phyloP scores from a whole-genome alignment of 1,140 invertebrate species.

The Agrypnia vestita region DNA sequence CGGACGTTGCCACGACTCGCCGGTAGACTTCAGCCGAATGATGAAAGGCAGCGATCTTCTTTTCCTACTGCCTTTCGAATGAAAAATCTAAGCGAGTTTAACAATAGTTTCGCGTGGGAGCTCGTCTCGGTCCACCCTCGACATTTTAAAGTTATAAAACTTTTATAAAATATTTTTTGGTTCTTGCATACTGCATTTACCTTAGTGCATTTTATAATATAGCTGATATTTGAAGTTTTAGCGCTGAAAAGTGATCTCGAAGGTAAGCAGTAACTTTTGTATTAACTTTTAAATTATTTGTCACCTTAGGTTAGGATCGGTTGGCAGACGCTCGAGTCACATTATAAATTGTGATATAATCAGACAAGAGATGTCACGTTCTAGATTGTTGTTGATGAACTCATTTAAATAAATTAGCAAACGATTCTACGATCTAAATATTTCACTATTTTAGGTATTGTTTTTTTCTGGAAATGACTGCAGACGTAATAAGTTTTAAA shows the following conservation, averaged over 20 bases:
- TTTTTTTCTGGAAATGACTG: too few species aligned
- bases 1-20: slow-evolving; percentile 1
- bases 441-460: too few species aligned
- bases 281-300: background rate
- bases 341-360: slow-evolving; percentile 13
- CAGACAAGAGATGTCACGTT: background rate
- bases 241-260: background rate
- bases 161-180: too few species aligned
- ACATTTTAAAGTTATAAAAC: too few species aligned
- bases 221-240: too few species aligned
- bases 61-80: background rate
- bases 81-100: background rate
- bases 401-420: slow-evolving; percentile 1
- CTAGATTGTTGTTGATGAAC: background rate
- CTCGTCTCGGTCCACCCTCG: too few species aligned
- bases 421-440: too few species aligned
- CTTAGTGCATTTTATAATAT: too few species aligned
- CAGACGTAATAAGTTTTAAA: too few species aligned
- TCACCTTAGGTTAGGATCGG: background rate
- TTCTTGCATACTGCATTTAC: too few species aligned
- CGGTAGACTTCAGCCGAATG: background rate
- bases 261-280: background rate
- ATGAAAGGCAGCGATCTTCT: slow-evolving; percentile 7
- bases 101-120: too few species aligned
- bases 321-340: slow-evolving; percentile 21